Evolutionary conservation across 1,140 invertebrate genomes (phyloP).

Genomic region (Tetragonula clypearis): DNA sequence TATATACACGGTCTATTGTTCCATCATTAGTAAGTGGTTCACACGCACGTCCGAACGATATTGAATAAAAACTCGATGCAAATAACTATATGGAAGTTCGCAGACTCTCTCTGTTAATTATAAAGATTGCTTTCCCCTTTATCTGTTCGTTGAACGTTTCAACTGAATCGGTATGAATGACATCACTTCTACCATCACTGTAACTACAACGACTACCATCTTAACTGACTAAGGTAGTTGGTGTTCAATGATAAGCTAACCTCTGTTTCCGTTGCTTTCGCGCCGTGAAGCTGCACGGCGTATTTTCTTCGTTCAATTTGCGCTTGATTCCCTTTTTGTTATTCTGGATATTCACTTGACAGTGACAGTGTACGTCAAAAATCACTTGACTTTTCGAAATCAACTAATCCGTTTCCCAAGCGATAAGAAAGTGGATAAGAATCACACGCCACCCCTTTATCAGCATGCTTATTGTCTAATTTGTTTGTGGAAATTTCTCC

Average conservation of each 20-base stretch:
- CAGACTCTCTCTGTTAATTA: conserved; percentile 15
- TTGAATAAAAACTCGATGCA: background rate
- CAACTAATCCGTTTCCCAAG: conserved; percentile 21
- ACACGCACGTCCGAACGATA: background rate
- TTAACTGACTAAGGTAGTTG: conserved; percentile 56
- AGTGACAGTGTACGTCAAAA: background rate
- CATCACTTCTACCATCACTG: conserved; percentile 35
- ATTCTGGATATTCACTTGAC: conserved; percentile 1
- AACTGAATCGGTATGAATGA: conserved; percentile 53
- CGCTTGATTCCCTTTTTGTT: background rate
- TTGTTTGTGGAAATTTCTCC: background rate
- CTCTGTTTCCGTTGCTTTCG: conserved; percentile 36
- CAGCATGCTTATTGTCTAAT: conserved; percentile 24
- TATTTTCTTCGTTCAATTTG: conserved; percentile 6
- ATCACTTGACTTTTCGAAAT: no score
- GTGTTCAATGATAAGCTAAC: conserved; percentile 53
- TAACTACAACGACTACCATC: conserved; percentile 30
- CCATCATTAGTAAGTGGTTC: background rate
- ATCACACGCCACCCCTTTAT: conserved; percentile 17
- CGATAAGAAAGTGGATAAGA: conserved; percentile 46
- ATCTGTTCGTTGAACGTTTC: conserved; percentile 23
- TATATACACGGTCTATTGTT: conserved; percentile 34
- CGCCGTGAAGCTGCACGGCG: background rate
- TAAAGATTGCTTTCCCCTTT: background rate
- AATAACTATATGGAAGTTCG: background rate